Evolutionary conservation across 2,888 invertebrate species (phyloP), one percentile per base, ranked within the genome.

Genomic region (Chironomus riparius): DNA sequence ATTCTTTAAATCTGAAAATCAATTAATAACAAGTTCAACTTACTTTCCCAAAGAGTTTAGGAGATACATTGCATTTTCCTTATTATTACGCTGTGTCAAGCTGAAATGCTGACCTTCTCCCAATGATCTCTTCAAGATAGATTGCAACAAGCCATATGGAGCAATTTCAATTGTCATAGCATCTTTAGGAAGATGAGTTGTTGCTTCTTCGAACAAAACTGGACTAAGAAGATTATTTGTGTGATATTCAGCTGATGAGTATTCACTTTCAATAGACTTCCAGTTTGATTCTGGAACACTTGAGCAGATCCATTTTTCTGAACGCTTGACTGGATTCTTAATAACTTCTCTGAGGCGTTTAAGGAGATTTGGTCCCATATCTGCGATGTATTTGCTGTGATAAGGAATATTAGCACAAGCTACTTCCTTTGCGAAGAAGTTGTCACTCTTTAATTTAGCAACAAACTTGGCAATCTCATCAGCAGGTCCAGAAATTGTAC

Each of bases 171-270:
- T 86, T 12, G 87, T 86, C 76, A 91, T 81, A 0, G 90, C 88
- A 81, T 89, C 87, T 24, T 85, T 82, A 0, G 91, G 91, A 18
- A 92, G 83, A 78, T 88, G 84, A 68, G 84, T 82, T 71, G 89
- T 83, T 0, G 88, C 88, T 81, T 91, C 91, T 79, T 90, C 88
- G 85, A 89, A 80, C 82, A 89, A 79, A 74, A 86, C 82, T 81
- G 82, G 78, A 83, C 85, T 89, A 81, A 93, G 83, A 22, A 94
- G 85, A 82, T 95, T 96, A 81, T 94, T 94, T 1, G 92, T 91
- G 81, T 94, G 94, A 82, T 97, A 97, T 79, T 94, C 94, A 2
- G 96, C 92, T 0, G 94, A 94, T 86, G 72, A 83, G 2, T 87
- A 82, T 78, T 87, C 85, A 0, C 91, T 89, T 68, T 87, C 84